A percentile compares a stretch with the other conserved stretches of the same genome.
Conservation (phyloP, 2,113 vertebrate species). For the Rallus limicola region DNA sequence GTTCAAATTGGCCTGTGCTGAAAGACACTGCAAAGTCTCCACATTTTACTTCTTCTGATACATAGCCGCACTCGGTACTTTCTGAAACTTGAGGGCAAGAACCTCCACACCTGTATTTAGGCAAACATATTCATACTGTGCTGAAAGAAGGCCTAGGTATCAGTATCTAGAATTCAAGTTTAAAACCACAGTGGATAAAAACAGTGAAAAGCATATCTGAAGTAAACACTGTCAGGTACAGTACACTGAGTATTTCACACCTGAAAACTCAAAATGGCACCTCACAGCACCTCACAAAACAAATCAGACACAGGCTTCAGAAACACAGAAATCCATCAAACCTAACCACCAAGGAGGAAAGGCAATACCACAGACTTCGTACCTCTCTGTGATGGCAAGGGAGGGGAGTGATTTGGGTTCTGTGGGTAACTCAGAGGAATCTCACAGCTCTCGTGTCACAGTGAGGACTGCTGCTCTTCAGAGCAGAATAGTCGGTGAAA, state of each 20-base stretch:
- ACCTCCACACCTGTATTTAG: background rate
- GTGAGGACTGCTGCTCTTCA: background rate
- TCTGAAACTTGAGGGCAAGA: background rate
- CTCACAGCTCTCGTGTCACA: background rate
- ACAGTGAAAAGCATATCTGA: background rate
- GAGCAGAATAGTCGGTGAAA: background rate
- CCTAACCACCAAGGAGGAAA: background rate
- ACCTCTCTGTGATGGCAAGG: background rate
- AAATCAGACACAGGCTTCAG: background rate
- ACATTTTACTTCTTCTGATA: background rate
- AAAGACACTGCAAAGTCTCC: background rate
- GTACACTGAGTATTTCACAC: background rate
- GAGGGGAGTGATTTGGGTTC: background rate
- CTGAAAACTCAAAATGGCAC: background rate
- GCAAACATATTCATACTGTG: background rate
- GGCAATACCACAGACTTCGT: background rate
- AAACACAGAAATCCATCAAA: background rate
- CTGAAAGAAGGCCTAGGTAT: background rate
- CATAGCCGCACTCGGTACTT: background rate
- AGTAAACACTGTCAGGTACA: background rate
- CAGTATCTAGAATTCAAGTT: background rate
- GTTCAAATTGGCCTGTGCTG: background rate
- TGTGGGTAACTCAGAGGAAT: background rate
- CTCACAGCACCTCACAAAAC: background rate
- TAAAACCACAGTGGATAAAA: background rate